phyloP scores from a whole-genome alignment of 2,113 vertebrate genomes.

The Spilogale gracilis region DNA sequence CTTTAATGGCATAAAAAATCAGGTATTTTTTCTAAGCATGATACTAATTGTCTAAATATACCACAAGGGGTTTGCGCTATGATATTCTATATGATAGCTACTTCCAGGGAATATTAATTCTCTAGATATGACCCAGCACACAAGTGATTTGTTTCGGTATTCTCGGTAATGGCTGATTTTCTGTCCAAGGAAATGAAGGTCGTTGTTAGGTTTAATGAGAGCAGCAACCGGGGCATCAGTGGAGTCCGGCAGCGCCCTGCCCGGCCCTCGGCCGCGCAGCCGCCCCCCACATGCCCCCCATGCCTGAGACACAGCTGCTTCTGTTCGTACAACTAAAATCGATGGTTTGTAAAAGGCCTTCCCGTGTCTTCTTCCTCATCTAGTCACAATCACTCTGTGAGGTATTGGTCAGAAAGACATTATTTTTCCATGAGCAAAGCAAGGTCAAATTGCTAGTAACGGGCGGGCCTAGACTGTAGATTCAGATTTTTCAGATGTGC shows the following conservation, averaged over 20 bases:
- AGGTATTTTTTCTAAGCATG: background rate
- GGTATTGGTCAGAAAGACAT: background rate
- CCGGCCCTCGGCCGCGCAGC: background rate
- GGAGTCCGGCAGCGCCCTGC: background rate
- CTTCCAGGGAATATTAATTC: background rate
- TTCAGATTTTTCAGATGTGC: background rate
- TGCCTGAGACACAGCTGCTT: background rate
- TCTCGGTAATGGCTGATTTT: background rate
- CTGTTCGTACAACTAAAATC: background rate
- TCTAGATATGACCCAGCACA: background rate
- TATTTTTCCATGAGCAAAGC: background rate
- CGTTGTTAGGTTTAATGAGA: background rate
- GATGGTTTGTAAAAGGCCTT: background rate
- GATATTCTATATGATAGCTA: background rate
- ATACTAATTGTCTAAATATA: background rate
- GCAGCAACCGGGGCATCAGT: background rate
- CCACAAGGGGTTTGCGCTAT: background rate
- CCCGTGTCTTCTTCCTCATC: background rate
- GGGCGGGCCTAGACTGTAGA: background rate
- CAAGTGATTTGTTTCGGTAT: background rate
- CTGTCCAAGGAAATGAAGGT: background rate
- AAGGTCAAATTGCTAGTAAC: background rate
- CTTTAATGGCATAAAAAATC: background rate
- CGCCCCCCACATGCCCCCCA: background rate
- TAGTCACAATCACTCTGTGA: background rate